Base-by-base conservation (phyloP, 1,140 invertebrate genomes). In the Zaprionus davidi region DNA sequence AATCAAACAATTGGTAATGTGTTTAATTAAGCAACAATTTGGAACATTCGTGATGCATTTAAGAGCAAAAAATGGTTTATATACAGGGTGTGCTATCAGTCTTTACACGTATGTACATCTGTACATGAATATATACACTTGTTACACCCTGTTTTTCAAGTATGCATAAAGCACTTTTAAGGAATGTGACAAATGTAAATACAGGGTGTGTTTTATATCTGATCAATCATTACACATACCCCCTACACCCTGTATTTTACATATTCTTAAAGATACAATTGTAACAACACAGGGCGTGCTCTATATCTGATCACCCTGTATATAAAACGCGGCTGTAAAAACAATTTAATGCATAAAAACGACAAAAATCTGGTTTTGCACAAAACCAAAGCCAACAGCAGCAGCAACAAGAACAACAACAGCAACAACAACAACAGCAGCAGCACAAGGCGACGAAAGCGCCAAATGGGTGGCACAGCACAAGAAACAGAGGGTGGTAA, bases 261-360 rank as follows among this genome's bases (percentile, higher is more conserved):
- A 31, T 9, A 31, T 9, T 0, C 6, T 44, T 5, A 17, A 17
- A 1, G n/a, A 17, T 17, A 44, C 2, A 17, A 17, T 0, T 9
- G n/a, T 17, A 17, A 7, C 28, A 0, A 11, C 31, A 34, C 11
- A 26, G 34, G 5, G 7, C 17, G 1, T 34, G 2, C 2, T 34
- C 9, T 34, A 34, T 11, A 34, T 34, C 36, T 9, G 7, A 3
- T 3, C 79, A 87, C 83, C 83, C 84, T 87, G 77, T 88, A 81
- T 71, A 46, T 66, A 77, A 88, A 88, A 83, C 76, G 78, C 84
- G 84, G 84, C 85, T 88, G 85, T 88, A 90, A 88, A 88, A 88
- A 88, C 84, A 88, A 88, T 88, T 84, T 88, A 88, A 88, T 88
- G 84, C 85, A 88, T 84, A 88, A 88, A 46, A 88, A 88, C 84